A percentile compares a stretch with the other conserved stretches of the same genome.
Evolutionary conservation across 2,888 invertebrate species (phyloP).

Genomic region (Notodonta dromedarius): DNA sequence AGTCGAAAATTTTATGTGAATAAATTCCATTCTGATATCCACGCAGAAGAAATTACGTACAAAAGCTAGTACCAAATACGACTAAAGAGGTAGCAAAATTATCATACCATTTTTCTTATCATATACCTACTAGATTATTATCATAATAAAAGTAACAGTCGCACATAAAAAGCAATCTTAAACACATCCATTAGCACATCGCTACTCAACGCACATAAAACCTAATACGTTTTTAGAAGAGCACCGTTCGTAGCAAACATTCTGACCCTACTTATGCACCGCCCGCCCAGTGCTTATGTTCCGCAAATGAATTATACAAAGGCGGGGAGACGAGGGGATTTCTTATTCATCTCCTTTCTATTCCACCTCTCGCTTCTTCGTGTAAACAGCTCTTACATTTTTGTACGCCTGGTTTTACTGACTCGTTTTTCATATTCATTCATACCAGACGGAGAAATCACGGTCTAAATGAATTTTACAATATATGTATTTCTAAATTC

Average conservation of each 20-base stretch:
- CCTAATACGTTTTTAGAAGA: slow-evolving; percentile 21
- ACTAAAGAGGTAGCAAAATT: too few species aligned
- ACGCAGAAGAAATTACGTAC: too few species aligned
- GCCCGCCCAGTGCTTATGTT: slow-evolving; percentile 31
- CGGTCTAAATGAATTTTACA: too few species aligned
- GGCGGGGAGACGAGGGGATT: slow-evolving; percentile 44
- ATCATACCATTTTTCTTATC: too few species aligned
- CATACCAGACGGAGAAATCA: too few species aligned
- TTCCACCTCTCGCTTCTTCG: slow-evolving; percentile 44
- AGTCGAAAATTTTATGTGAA: too few species aligned
- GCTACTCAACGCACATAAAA: slow-evolving; percentile 17
- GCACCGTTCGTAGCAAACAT: slow-evolving; percentile 28
- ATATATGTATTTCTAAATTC: too few species aligned
- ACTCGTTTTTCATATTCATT: too few species aligned
- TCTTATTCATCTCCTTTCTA: slow-evolving; percentile 54
- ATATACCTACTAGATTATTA: too few species aligned
- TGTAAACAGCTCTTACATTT: background rate
- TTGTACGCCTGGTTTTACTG: too few species aligned
- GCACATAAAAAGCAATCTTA: slow-evolving; percentile 5
- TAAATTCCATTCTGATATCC: too few species aligned
- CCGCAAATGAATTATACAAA: slow-evolving; percentile 56
- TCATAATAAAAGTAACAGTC: background rate
- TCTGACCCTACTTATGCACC: slow-evolving; percentile 48
- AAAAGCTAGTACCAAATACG: too few species aligned
- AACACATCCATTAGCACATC: slow-evolving; percentile 18